Conservation (phyloP, 1,140 invertebrate species). For the Lepeophtheirus salmonis region DNA sequence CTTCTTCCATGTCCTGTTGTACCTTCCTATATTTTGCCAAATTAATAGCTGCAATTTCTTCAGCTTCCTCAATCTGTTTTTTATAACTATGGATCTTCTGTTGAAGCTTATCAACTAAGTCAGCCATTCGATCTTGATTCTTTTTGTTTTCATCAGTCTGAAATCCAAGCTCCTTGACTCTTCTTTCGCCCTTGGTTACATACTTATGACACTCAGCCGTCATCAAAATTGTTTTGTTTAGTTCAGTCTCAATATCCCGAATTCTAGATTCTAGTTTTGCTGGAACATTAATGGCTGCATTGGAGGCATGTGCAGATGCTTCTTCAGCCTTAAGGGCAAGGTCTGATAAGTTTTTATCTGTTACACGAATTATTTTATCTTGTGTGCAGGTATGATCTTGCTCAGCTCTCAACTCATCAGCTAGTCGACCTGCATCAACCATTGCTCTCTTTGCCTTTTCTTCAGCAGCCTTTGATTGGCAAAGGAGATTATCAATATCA, state of each 20-base stretch:
- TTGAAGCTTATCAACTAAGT: slow-evolving; percentile 41
- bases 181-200: slow-evolving; percentile 34
- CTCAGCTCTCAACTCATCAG: slow-evolving; percentile 41
- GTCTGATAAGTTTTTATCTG: slow-evolving; percentile 33
- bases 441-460: slow-evolving; percentile 36
- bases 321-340: slow-evolving; percentile 20
- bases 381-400: slow-evolving; percentile 39
- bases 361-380: slow-evolving; percentile 38
- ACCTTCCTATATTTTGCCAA: slow-evolving; percentile 43
- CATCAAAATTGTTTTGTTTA: slow-evolving; percentile 33
- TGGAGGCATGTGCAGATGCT: slow-evolving; percentile 29
- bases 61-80: slow-evolving; percentile 41
- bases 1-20: slow-evolving; percentile 40
- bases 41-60: slow-evolving; percentile 40
- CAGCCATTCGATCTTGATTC: slow-evolving; percentile 37
- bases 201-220: slow-evolving; percentile 36
- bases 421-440: slow-evolving; percentile 33
- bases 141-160: slow-evolving; percentile 36
- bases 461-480: slow-evolving; percentile 32
- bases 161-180: slow-evolving; percentile 35
- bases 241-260: slow-evolving; percentile 33
- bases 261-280: slow-evolving; percentile 33
- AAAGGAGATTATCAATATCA: slow-evolving; percentile 31
- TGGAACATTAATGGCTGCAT: slow-evolving; percentile 35
- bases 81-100: slow-evolving; percentile 42